Evolutionary conservation across 37 sponge, comb jelly and placozoan species (phyloP).

Genomic region (Eunapius fragilis): DNA sequence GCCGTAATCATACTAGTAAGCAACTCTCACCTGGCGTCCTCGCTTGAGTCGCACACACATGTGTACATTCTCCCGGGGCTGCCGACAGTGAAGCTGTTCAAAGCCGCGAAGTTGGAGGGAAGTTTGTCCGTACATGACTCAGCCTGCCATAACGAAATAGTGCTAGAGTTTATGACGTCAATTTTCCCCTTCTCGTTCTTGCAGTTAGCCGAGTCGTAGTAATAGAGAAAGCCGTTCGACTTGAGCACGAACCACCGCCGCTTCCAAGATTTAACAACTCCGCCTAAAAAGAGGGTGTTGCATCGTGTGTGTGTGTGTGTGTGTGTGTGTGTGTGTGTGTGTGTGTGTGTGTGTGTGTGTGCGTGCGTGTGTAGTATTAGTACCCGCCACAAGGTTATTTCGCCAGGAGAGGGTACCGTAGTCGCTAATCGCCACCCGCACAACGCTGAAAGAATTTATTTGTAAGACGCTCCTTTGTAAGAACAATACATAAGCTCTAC

Average conservation of each 20-base stretch:
- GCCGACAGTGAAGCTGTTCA: conserved; percentile 42
- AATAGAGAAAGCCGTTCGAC: conserved; percentile 63
- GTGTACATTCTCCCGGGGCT: conserved; percentile 34
- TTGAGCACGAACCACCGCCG: conserved; percentile 57
- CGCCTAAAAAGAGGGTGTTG: conserved; percentile 13
- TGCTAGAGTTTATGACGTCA: conserved; percentile 36
- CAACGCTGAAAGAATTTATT: no score
- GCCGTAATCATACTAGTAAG: no score
- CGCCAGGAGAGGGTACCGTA: no score
- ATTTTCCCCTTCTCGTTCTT: conserved; percentile 61
- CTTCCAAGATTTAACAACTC: conserved; percentile 54
- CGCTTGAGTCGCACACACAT: conserved; percentile 44
- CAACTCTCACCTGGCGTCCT: conserved; percentile 46
- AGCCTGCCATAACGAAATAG: background rate
- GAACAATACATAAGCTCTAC: no score
- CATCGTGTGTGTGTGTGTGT: no score
- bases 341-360: no score
- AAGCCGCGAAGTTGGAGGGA: background rate
- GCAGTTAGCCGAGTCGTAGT: conserved; percentile 30
- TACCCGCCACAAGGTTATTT: no score
- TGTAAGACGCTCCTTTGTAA: no score
- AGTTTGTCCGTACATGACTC: background rate
- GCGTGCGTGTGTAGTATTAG: no score
- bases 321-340: no score
- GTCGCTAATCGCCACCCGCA: no score